These are phyloP conservation scores for Trachurus trachurus DNA, from an alignment of 2,797 vertebrate genomes.

Conservation along the genomic window DNA sequence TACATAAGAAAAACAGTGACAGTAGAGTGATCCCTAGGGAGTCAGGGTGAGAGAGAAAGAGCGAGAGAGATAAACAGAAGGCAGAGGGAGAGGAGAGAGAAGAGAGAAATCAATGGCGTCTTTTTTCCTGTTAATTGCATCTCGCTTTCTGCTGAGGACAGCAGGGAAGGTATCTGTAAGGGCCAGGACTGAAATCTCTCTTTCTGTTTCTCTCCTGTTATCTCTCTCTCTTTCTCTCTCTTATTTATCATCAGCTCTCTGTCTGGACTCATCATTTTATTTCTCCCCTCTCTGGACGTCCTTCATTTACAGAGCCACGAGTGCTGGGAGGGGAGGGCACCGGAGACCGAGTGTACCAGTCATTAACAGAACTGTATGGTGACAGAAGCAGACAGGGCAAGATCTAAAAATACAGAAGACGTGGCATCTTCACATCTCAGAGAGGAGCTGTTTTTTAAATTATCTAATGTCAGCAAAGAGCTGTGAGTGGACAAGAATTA, in stretches of 20 bases:
- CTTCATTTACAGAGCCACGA: slow-evolving; percentile 75
- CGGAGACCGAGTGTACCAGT: slow-evolving; percentile 11
- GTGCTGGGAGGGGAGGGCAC: slow-evolving; percentile 44
- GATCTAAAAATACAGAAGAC: slow-evolving; percentile 62
- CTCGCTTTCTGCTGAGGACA: slow-evolving; percentile 83
- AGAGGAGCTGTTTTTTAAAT: slow-evolving; percentile 27
- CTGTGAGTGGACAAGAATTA: neutral
- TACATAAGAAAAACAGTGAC: slow-evolving; percentile 61
- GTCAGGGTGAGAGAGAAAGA: slow-evolving; percentile 28
- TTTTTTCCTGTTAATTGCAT: slow-evolving; percentile 81
- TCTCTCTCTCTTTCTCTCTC: slow-evolving; percentile 38
- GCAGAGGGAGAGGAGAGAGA: slow-evolving; percentile 36
- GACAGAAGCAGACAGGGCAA: slow-evolving; percentile 20
- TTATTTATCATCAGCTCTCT: slow-evolving; percentile 58
- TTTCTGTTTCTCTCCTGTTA: slow-evolving; percentile 41
- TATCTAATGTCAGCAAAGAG: neutral
- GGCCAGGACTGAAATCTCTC: slow-evolving; percentile 66
- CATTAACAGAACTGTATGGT: slow-evolving; percentile 61
- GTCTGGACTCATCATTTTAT: slow-evolving; percentile 52
- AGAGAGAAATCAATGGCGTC: slow-evolving; percentile 76
- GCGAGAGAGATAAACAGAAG: slow-evolving; percentile 58
- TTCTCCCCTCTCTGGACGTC: slow-evolving; percentile 37
- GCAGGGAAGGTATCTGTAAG: slow-evolving; percentile 71
- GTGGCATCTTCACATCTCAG: slow-evolving; percentile 46
- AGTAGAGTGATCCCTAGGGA: slow-evolving; percentile 60